phyloP scores from a whole-genome alignment of 92 coral and sea anemone genomes.

The Desmophyllum pertusum region DNA sequence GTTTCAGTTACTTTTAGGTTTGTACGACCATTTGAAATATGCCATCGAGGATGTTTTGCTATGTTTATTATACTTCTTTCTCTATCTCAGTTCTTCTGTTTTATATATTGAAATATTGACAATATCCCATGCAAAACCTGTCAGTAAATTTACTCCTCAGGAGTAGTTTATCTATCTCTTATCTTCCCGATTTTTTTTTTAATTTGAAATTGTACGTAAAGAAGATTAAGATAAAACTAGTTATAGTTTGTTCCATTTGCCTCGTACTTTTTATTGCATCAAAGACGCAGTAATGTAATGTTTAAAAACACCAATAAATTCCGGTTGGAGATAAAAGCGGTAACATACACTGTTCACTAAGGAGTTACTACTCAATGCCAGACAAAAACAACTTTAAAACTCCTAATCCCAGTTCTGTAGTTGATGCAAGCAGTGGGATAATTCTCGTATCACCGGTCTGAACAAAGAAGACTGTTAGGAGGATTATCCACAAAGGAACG shows the following conservation, averaged over 20 bases:
- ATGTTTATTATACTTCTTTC: too few species aligned
- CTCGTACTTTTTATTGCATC: not conserved
- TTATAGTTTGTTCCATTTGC: not conserved
- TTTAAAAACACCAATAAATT: not conserved
- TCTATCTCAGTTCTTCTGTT: not conserved
- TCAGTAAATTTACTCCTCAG: not conserved
- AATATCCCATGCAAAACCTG: not conserved
- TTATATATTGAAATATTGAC: not conserved
- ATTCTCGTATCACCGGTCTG: slow-evolving; percentile 33
- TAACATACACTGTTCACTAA: not conserved
- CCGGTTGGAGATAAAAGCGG: not conserved
- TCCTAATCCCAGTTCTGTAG: not conserved
- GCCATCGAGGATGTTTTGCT: too few species aligned
- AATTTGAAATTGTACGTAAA: not conserved
- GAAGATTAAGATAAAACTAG: slow-evolving; percentile 10
- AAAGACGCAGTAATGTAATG: not conserved
- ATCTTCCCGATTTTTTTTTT: not conserved
- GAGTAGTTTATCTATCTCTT: not conserved
- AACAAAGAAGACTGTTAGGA: slow-evolving; percentile 19
- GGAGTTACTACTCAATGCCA: not conserved
- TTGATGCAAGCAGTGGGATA: slow-evolving; percentile 16
- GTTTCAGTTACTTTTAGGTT: not conserved
- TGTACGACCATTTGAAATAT: not conserved
- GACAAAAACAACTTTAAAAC: slow-evolving; percentile 18
- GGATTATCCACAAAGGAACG: slow-evolving; percentile 34